A percentile compares a stretch with the other conserved stretches of the same genome.
These are phyloP conservation scores for Pseudomyrmex concolor DNA, from an alignment of 1,140 invertebrate species.

Conservation along the genomic window DNA sequence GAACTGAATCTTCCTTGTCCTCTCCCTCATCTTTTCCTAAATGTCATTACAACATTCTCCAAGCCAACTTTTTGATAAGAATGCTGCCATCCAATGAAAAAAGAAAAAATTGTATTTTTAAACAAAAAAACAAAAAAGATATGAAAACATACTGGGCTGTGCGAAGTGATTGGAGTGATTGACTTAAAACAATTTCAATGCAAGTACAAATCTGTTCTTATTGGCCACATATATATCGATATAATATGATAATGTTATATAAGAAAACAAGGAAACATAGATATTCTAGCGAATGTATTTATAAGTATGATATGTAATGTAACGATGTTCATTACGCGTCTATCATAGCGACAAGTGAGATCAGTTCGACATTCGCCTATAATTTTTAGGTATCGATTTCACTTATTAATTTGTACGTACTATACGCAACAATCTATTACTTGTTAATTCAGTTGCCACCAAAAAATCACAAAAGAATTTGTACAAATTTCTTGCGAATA, in stretches of 20 bases:
- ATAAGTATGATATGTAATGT: constrained; percentile 80
- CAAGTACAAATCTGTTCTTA: constrained; percentile 86
- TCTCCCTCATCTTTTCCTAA: constrained; percentile 76
- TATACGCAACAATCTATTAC: constrained; percentile 65
- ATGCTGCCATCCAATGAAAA: constrained; percentile 84
- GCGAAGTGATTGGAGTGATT: constrained; percentile 84
- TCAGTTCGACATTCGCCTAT: constrained; percentile 71
- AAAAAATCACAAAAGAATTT: not conserved
- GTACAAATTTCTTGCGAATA: constrained; percentile 8
- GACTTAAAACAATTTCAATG: constrained; percentile 85
- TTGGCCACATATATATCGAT: constrained; percentile 85
- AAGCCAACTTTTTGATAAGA: constrained; percentile 84
- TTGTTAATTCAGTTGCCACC: constrained; percentile 75
- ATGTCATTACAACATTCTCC: constrained; percentile 84
- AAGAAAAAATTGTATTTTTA: constrained; percentile 83
- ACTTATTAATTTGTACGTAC: constrained; percentile 65
- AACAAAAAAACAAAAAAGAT: constrained; percentile 82
- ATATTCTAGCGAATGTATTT: constrained; percentile 83
- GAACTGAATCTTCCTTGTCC: constrained; percentile 4
- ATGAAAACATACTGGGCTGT: constrained; percentile 84
- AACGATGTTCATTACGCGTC: constrained; percentile 71
- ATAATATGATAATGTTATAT: constrained; percentile 83
- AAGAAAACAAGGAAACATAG: constrained; percentile 78
- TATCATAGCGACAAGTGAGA: constrained; percentile 64
- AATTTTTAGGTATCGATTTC: constrained; percentile 60